These are phyloP conservation scores for Channa striata DNA, from an alignment of 2,797 vertebrate species.

Conservation along the genomic window DNA sequence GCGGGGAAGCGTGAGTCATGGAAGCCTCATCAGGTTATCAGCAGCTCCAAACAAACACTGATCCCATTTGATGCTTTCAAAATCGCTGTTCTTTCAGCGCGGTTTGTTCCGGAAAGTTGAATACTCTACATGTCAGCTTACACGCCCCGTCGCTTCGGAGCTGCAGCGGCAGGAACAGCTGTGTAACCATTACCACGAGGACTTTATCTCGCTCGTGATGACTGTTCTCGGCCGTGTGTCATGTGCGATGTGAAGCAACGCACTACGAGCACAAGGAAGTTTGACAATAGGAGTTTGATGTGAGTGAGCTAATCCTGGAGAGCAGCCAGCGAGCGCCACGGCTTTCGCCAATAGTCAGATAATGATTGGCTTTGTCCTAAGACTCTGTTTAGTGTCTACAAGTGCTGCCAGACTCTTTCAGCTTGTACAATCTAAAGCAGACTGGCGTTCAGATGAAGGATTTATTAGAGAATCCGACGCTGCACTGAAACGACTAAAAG, in stretches of 20 bases:
- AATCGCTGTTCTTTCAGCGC: constrained; percentile 3
- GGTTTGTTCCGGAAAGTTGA: not conserved
- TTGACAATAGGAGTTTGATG: constrained; percentile 1
- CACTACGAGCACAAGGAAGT: constrained; percentile 35
- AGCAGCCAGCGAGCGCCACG: constrained; percentile 15
- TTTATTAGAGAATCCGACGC: not conserved
- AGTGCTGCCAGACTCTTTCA: constrained; percentile 4
- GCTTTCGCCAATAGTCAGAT: constrained; percentile 24
- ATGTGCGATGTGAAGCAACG: constrained; percentile 6
- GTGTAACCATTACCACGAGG: not conserved
- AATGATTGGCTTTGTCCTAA: constrained; percentile 46
- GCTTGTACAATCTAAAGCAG: not conserved
- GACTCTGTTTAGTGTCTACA: constrained; percentile 11
- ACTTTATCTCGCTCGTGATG: not conserved
- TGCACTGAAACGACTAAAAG: not conserved
- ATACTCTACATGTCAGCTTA: not conserved
- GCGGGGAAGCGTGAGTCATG: constrained; percentile 15
- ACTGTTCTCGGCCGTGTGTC: not conserved
- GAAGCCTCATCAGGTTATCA: not conserved
- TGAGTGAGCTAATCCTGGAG: constrained; percentile 41
- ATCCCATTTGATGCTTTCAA: constrained; percentile 9
- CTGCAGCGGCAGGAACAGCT: not conserved
- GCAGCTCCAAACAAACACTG: constrained; percentile 1
- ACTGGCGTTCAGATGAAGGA: not conserved
- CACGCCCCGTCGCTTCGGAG: not conserved